These are phyloP conservation scores for Phalacrocorax aristotelis DNA, from an alignment of 2,113 vertebrate genomes.

Conservation along the genomic window DNA sequence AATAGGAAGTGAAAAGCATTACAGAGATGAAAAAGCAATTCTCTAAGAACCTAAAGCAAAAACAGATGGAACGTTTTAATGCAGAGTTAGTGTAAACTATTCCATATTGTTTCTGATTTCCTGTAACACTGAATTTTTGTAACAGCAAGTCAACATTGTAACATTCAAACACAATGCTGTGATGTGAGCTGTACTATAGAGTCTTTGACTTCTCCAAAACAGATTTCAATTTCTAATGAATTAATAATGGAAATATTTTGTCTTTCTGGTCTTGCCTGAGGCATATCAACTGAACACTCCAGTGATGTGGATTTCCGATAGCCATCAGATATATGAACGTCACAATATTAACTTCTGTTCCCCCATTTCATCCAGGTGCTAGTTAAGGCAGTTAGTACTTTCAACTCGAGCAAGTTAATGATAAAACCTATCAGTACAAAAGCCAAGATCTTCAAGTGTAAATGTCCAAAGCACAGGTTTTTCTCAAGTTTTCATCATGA, in stretches of 20 bases:
- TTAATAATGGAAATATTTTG: slow-evolving; percentile 7
- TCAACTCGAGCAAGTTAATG: neutral
- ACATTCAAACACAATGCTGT: slow-evolving; percentile 28
- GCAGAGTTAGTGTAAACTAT: slow-evolving; percentile 65
- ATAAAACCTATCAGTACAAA: neutral
- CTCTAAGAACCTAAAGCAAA: slow-evolving; percentile 55
- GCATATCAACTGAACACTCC: neutral
- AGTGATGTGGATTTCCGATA: neutral
- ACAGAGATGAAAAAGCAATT: slow-evolving; percentile 62
- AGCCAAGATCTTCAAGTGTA: neutral
- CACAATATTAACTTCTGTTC: neutral
- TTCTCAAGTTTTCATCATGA: neutral
- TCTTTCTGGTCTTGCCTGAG: slow-evolving; percentile 10
- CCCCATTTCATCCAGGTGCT: neutral
- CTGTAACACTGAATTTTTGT: slow-evolving; percentile 58
- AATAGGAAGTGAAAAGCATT: slow-evolving; percentile 72
- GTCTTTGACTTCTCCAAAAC: slow-evolving; percentile 3
- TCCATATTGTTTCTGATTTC: slow-evolving; percentile 73
- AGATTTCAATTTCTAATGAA: slow-evolving; percentile 10
- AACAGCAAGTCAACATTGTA: slow-evolving; percentile 46
- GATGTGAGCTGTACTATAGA: neutral
- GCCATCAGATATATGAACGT: neutral
- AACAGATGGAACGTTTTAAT: slow-evolving; percentile 64
- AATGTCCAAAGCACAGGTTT: neutral
- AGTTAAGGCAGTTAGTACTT: neutral